phyloP scores from a whole-genome alignment of 2,113 vertebrate species.

The Fregetta grallaria region DNA sequence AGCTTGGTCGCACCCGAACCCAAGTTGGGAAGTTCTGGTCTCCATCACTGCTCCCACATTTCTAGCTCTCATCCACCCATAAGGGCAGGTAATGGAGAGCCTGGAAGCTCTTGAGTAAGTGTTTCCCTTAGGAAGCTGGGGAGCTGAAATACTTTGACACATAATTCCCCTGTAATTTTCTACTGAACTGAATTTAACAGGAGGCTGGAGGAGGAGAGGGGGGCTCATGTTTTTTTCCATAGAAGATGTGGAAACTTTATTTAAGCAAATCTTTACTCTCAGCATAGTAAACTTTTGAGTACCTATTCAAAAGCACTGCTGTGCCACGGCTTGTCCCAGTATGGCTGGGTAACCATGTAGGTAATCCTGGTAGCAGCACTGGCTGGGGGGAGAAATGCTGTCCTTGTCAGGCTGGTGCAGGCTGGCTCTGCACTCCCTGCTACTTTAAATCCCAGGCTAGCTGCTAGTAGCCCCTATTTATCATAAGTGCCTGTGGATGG shows the following conservation, averaged over 20 bases:
- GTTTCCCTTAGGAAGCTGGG: not conserved
- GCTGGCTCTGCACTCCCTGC: not conserved
- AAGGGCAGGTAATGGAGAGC: not conserved
- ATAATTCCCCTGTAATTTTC: not conserved
- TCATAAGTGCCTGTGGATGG: not conserved
- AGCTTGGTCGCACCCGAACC: accelerated
- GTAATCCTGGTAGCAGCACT: not conserved
- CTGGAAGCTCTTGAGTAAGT: not conserved
- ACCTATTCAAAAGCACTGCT: not conserved
- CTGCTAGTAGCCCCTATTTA: not conserved
- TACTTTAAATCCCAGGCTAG: not conserved
- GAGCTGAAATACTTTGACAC: not conserved
- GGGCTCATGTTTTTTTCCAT: not conserved
- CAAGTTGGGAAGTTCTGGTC: not conserved
- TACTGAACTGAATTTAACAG: not conserved
- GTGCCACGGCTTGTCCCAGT: accelerated
- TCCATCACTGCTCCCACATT: not conserved
- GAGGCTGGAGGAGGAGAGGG: not conserved
- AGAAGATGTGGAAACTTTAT: not conserved
- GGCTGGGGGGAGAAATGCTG: not conserved
- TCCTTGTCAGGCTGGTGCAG: not conserved
- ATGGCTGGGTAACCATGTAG: accelerated
- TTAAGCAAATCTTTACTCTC: not conserved
- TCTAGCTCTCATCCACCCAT: not conserved
- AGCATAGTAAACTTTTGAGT: not conserved